phyloP scores from a whole-genome alignment of 2,797 vertebrate genomes.

The Sylvilagus floridanus region DNA sequence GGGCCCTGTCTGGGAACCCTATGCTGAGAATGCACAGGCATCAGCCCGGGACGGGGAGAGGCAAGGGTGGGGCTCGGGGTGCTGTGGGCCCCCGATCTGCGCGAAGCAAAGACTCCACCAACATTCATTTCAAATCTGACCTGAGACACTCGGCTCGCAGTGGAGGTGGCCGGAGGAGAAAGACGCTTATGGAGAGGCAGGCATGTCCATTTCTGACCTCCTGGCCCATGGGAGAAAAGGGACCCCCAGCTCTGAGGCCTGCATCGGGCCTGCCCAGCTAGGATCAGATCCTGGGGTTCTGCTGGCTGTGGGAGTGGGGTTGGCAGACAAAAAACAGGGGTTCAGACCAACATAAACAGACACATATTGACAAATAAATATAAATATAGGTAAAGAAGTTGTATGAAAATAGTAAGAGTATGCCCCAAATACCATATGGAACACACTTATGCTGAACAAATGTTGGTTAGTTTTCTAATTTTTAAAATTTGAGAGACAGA shows the following conservation, averaged over 20 bases:
- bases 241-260: neutral
- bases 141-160: neutral
- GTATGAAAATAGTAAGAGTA: neutral
- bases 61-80: neutral
- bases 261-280: neutral
- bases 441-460: neutral
- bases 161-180: neutral
- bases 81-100: neutral
- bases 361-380: neutral
- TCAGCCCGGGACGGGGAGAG: neutral
- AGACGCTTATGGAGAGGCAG: neutral
- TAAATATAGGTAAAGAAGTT: neutral
- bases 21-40: rapidly evolving
- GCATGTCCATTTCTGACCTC: neutral
- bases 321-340: neutral
- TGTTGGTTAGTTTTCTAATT: neutral
- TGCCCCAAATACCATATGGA: rapidly evolving
- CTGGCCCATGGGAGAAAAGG: neutral
- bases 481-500: no score
- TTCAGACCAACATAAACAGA: no score
- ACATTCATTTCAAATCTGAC: neutral
- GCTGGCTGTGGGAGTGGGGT: neutral
- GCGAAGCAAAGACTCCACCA: neutral
- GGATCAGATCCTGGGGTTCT: neutral
- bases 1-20: conserved; percentile 19